Base-by-base conservation (phyloP, 1,140 invertebrate species). In the Medauroidea extradentata region DNA sequence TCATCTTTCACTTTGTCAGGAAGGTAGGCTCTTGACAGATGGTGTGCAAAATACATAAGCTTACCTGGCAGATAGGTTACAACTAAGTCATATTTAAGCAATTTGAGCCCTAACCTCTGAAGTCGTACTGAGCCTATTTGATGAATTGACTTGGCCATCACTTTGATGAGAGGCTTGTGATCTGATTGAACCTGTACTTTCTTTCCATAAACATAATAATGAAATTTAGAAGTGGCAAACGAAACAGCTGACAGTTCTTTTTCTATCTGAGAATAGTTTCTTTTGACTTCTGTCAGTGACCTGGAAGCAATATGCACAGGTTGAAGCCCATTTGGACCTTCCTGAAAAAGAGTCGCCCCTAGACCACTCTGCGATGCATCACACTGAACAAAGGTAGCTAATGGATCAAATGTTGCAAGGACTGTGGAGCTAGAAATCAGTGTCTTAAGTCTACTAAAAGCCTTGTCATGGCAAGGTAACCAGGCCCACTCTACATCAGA, bases 111-210 rank as follows among this genome's bases (percentile, higher is more conserved):
- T 68, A 77, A 70, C 11, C 69, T 44, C 60, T 78, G 75, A 13
- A 80, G 58, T 51, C 77, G 57, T 41, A 62, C 63, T 13, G 71
- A 67, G 29, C 29, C 29, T 23, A 71, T 63, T 58, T 71, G 69
- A 34, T 67, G 18, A n/a, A 77, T 54, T 13, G 63, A 62, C 63
- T 77, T 78, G 42, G 65, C 65, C 18, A 72, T 58, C 9, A 78
- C 72, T 34, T 57, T 34, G 18, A 66, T 66, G 8, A 67, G 49
- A 11, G 62, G 66, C 39, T 67, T 66, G 56, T 67, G 64, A 51
- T 68, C 65, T 21, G 59, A 70, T 21, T 50, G 42, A 34, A 65
- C 50, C 48, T 23, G 42, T 14, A 65, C 38, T 9, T 59, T 23
- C 24, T 24, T 48, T 38, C 63, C 63, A 53, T 63, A 70, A 53